These are phyloP conservation scores for Hybognathus amarus DNA, from an alignment of 2,797 vertebrate genomes.

Conservation along the genomic window DNA sequence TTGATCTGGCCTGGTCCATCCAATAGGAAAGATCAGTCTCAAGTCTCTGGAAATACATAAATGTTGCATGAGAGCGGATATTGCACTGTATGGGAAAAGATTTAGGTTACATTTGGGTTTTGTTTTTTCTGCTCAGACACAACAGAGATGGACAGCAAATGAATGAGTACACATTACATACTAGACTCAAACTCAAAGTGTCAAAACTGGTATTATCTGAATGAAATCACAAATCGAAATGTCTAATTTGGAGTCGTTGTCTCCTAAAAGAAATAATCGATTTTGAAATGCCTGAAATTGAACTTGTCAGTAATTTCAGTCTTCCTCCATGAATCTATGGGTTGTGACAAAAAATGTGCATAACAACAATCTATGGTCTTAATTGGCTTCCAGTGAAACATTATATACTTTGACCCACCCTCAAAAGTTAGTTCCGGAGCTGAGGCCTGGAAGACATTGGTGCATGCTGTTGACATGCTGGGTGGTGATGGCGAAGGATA, in stretches of 20 bases:
- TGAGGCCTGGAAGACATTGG: no score
- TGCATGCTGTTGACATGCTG: no score
- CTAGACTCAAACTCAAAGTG: neutral
- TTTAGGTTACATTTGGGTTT: neutral
- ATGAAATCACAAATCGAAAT: neutral
- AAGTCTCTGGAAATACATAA: conserved; percentile 76
- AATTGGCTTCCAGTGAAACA: no score
- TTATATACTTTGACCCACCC: no score
- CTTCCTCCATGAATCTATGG: no score
- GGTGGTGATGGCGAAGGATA: no score
- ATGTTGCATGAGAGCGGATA: neutral
- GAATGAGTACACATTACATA: neutral
- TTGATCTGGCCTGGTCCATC: conserved; percentile 76
- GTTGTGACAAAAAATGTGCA: no score
- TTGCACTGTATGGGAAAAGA: neutral
- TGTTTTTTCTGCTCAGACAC: neutral
- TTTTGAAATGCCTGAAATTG: neutral
- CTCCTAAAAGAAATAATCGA: neutral
- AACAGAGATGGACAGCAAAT: neutral
- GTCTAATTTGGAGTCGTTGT: neutral
- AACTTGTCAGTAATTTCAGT: neutral
- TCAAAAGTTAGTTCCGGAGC: no score
- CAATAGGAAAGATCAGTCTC: conserved; percentile 85
- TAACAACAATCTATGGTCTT: no score
- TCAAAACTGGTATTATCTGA: no score